These are phyloP conservation scores for Cremastinae sp. DNA, from an alignment of 2,888 invertebrate genomes.

Conservation along the genomic window DNA sequence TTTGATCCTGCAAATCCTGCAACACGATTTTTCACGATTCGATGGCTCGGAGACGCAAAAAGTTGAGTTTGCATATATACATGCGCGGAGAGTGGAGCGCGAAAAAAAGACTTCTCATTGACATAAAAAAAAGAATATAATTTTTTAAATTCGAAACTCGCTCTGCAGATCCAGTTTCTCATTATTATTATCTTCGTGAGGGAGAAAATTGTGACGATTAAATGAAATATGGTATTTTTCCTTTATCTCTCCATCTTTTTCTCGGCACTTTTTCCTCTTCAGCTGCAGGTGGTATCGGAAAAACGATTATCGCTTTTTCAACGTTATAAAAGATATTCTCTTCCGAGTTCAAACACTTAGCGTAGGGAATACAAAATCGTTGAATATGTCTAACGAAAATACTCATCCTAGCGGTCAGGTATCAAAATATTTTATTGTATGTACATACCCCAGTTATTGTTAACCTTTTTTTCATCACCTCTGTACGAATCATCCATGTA, in stretches of 20 bases:
- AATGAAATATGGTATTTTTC: conserved; percentile 21
- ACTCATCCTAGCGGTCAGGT: not conserved
- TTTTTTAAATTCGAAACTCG: not conserved
- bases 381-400: not conserved
- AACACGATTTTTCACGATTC: too few species aligned
- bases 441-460: not conserved
- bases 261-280: not conserved
- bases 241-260: not conserved
- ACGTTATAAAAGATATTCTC: conserved; percentile 31
- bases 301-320: conserved; percentile 48
- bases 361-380: conserved; percentile 22
- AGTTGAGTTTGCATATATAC: not conserved
- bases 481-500: conserved; percentile 26
- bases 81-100: too few species aligned
- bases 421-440: not conserved
- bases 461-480: not conserved
- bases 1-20: too few species aligned
- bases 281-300: conserved; percentile 40
- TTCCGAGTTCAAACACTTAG: conserved; percentile 31
- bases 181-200: too few species aligned
- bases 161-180: not conserved
- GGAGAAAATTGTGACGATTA: conserved; percentile 10
- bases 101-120: too few species aligned
- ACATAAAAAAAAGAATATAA: too few species aligned
- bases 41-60: not conserved